phyloP scores from a whole-genome alignment of 2,797 vertebrate genomes.

The Vireo griseus region DNA sequence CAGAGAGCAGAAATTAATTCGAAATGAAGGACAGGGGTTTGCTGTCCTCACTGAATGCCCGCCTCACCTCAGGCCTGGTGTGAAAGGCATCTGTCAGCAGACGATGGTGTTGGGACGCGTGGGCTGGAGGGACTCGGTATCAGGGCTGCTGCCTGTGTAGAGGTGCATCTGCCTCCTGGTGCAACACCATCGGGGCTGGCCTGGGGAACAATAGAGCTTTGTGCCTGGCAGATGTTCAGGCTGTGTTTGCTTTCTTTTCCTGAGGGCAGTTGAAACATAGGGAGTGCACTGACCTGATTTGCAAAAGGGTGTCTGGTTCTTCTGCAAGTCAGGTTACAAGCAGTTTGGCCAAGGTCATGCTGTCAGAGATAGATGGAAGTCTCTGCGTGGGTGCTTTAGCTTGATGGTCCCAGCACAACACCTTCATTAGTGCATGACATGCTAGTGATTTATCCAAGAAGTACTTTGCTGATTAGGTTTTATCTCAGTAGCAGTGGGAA shows the following conservation, averaged over 20 bases:
- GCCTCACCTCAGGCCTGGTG: not conserved
- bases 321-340: not conserved
- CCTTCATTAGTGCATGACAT: not conserved
- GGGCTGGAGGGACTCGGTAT: not conserved
- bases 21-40: not conserved
- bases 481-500: not conserved
- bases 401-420: not conserved
- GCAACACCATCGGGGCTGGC: fast-evolving
- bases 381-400: not conserved
- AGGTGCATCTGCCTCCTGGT: not conserved
- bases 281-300: not conserved
- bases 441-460: not conserved
- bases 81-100: not conserved
- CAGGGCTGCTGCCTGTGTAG: fast-evolving
- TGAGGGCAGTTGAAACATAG: not conserved
- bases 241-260: not conserved
- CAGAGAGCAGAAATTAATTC: not conserved
- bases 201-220: not conserved
- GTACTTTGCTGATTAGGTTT: conserved; percentile 20
- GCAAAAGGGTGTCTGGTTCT: not conserved
- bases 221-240: conserved; percentile 14
- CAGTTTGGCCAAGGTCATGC: not conserved
- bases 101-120: fast-evolving
- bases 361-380: not conserved
- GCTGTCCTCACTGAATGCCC: fast-evolving